phyloP scores from a whole-genome alignment of 2,113 vertebrate genomes.

The Cyphomyrus plagiostoma region DNA sequence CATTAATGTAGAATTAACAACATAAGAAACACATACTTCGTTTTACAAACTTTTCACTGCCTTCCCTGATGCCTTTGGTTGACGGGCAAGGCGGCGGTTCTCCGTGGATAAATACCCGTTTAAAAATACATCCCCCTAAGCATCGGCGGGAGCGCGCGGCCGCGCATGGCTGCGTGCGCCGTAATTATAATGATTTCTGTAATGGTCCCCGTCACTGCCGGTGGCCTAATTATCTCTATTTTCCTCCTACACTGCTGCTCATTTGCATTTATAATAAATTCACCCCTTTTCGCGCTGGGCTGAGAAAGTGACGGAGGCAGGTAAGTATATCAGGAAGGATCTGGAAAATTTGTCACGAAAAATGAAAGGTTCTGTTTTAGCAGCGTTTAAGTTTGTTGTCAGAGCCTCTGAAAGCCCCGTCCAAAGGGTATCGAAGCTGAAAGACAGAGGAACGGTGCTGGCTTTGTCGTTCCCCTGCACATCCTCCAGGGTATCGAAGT shows the following conservation, averaged over 20 bases:
- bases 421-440: not conserved
- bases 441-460: not conserved
- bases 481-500: not conserved
- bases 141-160: not conserved
- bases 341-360: not conserved
- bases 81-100: not conserved
- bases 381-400: not conserved
- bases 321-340: not conserved
- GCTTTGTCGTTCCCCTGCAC: not conserved
- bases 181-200: conserved; percentile 16
- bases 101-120: conserved; percentile 9
- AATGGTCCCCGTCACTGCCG: not conserved
- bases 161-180: not conserved
- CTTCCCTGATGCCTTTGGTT: not conserved
- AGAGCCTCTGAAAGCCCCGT: not conserved
- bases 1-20: not conserved
- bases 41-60: not conserved
- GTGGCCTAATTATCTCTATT: conserved; percentile 7
- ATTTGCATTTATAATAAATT: conserved; percentile 16
- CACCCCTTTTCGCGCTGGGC: not conserved
- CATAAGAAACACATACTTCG: not conserved
- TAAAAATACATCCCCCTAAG: conserved; percentile 4
- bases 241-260: not conserved
- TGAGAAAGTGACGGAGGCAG: not conserved
- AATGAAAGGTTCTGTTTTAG: not conserved